These are phyloP conservation scores for Drosophila algonquin DNA, from an alignment of 2,888 invertebrate species.

Conservation along the genomic window DNA sequence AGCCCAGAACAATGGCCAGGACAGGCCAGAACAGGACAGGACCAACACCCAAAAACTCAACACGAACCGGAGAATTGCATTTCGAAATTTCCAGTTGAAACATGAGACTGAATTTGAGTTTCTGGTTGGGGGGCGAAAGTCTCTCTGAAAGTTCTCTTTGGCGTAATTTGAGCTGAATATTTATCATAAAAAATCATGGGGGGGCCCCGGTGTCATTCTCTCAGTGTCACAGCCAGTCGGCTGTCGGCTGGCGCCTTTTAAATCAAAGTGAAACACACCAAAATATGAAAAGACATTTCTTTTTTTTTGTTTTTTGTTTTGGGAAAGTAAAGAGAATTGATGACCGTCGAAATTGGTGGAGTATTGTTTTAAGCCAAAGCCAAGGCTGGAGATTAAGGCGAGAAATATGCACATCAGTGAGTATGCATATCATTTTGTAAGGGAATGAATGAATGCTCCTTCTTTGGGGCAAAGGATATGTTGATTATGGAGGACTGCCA, in stretches of 20 bases:
- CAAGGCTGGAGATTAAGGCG: background rate
- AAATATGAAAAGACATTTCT: slow-evolving; percentile 25
- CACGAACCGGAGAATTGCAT: slow-evolving; percentile 34
- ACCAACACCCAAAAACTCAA: slow-evolving; percentile 31
- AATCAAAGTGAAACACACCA: slow-evolving; percentile 52
- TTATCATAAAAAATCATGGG: slow-evolving; percentile 50
- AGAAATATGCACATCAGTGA: slow-evolving; percentile 6
- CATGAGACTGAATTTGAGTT: slow-evolving; percentile 16
- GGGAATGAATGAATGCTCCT: background rate
- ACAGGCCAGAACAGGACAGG: background rate
- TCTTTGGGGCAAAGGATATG: no score
- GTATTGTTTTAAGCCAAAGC: slow-evolving; percentile 34
- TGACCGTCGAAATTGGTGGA: slow-evolving; percentile 17
- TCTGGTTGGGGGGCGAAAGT: slow-evolving; percentile 51
- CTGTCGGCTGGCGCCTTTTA: slow-evolving; percentile 52
- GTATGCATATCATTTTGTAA: background rate
- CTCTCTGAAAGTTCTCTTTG: slow-evolving; percentile 4
- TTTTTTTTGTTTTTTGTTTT: slow-evolving; percentile 6
- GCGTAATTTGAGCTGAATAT: slow-evolving; percentile 62
- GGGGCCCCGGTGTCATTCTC: slow-evolving; percentile 52
- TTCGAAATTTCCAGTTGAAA: slow-evolving; percentile 26
- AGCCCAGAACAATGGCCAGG: background rate
- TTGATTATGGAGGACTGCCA: background rate
- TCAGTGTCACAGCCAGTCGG: slow-evolving; percentile 49
- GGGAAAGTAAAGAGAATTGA: slow-evolving; percentile 40